Conservation (phyloP, 2,797 vertebrate genomes). For the Crax fasciolata region DNA sequence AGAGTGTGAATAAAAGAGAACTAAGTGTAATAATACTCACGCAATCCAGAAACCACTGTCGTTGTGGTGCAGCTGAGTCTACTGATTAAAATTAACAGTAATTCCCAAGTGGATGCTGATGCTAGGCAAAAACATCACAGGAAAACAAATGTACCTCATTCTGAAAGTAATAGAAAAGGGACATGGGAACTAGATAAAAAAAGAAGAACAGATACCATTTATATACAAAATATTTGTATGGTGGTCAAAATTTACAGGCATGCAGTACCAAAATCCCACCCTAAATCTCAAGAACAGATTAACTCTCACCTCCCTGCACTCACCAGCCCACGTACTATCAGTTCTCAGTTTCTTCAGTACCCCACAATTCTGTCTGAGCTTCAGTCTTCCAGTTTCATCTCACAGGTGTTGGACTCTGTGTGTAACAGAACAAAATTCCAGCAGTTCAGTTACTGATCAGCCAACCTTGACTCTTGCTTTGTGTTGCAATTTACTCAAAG, state of each 20-base stretch:
- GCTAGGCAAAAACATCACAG: neutral
- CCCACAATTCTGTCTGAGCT: neutral
- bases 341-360: neutral
- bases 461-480: neutral
- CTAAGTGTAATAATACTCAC: neutral
- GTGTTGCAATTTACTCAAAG: neutral
- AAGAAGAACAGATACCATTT: slow-evolving; percentile 3
- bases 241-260: slow-evolving; percentile 20
- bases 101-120: neutral
- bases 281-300: neutral
- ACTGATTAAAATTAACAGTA: neutral
- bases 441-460: neutral
- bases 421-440: neutral
- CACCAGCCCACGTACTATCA: neutral
- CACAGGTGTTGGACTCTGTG: neutral
- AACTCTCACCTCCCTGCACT: slow-evolving; percentile 15
- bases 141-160: slow-evolving; percentile 22
- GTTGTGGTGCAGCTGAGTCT: neutral
- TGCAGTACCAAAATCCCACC: neutral
- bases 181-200: neutral
- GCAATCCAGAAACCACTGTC: neutral
- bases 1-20: neutral
- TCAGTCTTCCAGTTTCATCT: neutral
- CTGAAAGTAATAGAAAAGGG: slow-evolving; percentile 9
- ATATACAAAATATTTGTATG: neutral